phyloP scores from a whole-genome alignment of 64 coral and sea anemone species.

The Anthopleura sola region DNA sequence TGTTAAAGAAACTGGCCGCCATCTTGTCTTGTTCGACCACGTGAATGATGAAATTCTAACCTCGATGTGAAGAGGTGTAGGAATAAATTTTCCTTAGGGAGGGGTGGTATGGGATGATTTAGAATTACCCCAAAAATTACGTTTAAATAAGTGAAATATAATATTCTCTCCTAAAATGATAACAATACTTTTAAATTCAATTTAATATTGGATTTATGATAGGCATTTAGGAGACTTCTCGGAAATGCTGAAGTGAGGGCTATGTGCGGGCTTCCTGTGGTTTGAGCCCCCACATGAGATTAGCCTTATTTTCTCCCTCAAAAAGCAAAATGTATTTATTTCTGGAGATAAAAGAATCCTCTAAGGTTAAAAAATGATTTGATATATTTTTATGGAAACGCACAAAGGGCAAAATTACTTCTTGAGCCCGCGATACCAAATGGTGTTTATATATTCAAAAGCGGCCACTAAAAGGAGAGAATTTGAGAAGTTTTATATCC shows the following conservation, averaged over 20 bases:
- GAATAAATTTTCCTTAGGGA: background rate
- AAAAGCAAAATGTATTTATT: too few species aligned
- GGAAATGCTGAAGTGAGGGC: background rate
- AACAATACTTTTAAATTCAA: background rate
- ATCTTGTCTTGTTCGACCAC: conserved; percentile 80
- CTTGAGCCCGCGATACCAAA: too few species aligned
- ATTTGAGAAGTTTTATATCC: too few species aligned
- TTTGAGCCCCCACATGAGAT: conserved; percentile 23
- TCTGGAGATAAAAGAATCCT: too few species aligned
- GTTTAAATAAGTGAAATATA: too few species aligned
- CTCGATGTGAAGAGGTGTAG: conserved; percentile 1
- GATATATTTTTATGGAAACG: too few species aligned
- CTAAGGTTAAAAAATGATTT: too few species aligned
- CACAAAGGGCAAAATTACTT: background rate
- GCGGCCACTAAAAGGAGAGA: too few species aligned
- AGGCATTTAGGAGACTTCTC: background rate
- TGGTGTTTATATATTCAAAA: too few species aligned
- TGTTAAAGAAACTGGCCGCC: conserved; percentile 94
- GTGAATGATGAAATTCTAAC: conserved; percentile 60
- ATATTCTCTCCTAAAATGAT: too few species aligned
- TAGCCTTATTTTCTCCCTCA: too few species aligned
- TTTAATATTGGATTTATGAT: background rate
- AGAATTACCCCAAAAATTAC: too few species aligned
- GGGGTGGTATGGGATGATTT: background rate
- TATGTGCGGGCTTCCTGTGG: background rate